Conservation (phyloP, 2,113 vertebrate genomes). For the Mastomys natalensis region DNA sequence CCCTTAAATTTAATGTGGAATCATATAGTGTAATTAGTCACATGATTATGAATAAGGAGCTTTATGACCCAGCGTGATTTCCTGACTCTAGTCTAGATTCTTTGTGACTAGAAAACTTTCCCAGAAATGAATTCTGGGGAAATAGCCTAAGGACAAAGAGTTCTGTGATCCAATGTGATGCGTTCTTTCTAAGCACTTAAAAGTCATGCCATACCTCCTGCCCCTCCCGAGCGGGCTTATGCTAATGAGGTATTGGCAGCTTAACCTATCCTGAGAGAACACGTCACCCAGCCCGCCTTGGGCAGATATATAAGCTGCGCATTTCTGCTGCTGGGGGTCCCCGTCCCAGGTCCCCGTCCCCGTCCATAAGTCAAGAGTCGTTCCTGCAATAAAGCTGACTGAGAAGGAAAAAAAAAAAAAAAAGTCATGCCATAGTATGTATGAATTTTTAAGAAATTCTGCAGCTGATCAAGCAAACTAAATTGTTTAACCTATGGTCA, state of each 20-base stretch:
- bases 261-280: no score
- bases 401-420: no score
- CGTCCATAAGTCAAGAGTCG: no score
- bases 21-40: not conserved
- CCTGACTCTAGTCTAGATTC: not conserved
- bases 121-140: not conserved
- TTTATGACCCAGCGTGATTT: not conserved
- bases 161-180: not conserved
- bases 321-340: no score
- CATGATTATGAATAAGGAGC: not conserved
- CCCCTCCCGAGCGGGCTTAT: no score
- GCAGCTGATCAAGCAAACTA: not conserved
- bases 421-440: not conserved
- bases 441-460: not conserved
- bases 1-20: not conserved
- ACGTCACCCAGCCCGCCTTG: no score
- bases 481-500: not conserved
- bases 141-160: not conserved
- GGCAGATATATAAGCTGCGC: no score
- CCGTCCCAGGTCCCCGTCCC: no score
- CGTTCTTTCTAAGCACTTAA: not conserved
- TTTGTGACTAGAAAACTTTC: not conserved
- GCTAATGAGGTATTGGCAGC: no score
- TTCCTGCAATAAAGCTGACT: no score
- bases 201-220: fast-evolving